Evolutionary conservation across 2,888 invertebrate genomes (phyloP).

Genomic region (Crepidodera aurea): DNA sequence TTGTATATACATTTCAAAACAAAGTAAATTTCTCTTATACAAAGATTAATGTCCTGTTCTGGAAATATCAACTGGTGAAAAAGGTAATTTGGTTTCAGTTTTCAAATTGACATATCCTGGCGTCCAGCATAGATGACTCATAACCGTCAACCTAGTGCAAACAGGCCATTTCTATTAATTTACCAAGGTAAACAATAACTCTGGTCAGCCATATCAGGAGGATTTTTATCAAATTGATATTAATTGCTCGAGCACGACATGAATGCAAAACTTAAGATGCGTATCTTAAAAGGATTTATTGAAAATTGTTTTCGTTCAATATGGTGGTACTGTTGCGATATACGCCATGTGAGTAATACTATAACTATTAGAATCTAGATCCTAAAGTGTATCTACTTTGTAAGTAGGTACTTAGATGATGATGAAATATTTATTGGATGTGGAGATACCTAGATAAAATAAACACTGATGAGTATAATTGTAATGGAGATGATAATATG

Average conservation of each 20-base stretch:
- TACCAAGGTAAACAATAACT: constrained; percentile 34
- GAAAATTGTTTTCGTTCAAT: constrained; percentile 6
- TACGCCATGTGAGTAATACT: not conserved
- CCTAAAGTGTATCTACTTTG: not conserved
- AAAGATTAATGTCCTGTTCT: no score
- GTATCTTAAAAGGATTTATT: constrained; percentile 32
- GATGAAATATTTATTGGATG: no score
- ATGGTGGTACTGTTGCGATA: constrained; percentile 12
- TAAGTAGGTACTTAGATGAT: no score
- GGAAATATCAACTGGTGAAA: no score
- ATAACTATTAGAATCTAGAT: no score
- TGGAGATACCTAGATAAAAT: no score
- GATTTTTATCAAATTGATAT: constrained; percentile 36
- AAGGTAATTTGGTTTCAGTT: no score
- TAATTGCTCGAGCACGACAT: constrained; percentile 36
- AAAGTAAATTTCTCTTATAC: no score
- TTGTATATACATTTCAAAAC: no score
- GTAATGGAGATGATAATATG: no score
- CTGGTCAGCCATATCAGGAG: constrained; percentile 27
- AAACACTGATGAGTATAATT: no score
- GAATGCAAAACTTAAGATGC: constrained; percentile 30
- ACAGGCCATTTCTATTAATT: constrained; percentile 15
- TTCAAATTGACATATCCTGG: not conserved
- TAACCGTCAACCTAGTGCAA: not conserved
- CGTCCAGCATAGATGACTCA: not conserved